phyloP scores from a whole-genome alignment of 2,888 invertebrate genomes.

The Sinelater perroti region DNA sequence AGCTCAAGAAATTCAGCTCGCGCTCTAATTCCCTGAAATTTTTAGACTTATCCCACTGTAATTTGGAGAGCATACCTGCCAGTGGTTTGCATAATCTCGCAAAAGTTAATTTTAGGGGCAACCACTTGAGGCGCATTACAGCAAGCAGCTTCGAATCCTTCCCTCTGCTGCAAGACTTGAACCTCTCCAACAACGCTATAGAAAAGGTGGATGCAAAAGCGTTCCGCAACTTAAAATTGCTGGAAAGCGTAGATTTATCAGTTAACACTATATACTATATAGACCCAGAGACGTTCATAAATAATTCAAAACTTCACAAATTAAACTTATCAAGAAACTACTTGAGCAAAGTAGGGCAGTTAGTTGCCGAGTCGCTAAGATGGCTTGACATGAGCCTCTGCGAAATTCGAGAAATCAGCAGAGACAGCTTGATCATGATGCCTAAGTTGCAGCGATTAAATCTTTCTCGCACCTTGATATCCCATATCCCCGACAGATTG shows the following conservation, averaged over 20 bases:
- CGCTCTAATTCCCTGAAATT: slow-evolving; percentile 64
- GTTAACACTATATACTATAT: slow-evolving; percentile 72
- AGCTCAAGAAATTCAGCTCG: slow-evolving; percentile 60
- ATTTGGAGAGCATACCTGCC: slow-evolving; percentile 67
- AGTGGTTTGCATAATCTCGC: slow-evolving; percentile 70
- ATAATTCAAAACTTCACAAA: slow-evolving; percentile 68
- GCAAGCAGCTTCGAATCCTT: slow-evolving; percentile 70
- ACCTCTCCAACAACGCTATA: slow-evolving; percentile 74
- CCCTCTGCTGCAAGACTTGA: slow-evolving; percentile 67
- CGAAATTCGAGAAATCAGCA: slow-evolving; percentile 69
- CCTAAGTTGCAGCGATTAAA: slow-evolving; percentile 69
- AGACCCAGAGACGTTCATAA: slow-evolving; percentile 67
- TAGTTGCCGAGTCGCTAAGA: slow-evolving; percentile 67
- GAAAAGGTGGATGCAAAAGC: slow-evolving; percentile 67
- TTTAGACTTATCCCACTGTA: slow-evolving; percentile 71
- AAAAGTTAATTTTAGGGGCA: slow-evolving; percentile 68
- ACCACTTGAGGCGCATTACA: slow-evolving; percentile 68
- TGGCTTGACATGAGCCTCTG: slow-evolving; percentile 71
- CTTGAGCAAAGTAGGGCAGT: slow-evolving; percentile 66
- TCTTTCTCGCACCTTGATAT: slow-evolving; percentile 73
- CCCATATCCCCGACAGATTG: slow-evolving; percentile 69
- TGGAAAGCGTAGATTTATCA: slow-evolving; percentile 74
- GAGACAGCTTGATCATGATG: slow-evolving; percentile 67
- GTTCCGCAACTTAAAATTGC: slow-evolving; percentile 66
- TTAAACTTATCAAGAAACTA: slow-evolving; percentile 75